A percentile compares a stretch with the other conserved stretches of the same genome.
Conservation (phyloP, 2,113 vertebrate genomes). For the Ictidomys tridecemlineatus region DNA sequence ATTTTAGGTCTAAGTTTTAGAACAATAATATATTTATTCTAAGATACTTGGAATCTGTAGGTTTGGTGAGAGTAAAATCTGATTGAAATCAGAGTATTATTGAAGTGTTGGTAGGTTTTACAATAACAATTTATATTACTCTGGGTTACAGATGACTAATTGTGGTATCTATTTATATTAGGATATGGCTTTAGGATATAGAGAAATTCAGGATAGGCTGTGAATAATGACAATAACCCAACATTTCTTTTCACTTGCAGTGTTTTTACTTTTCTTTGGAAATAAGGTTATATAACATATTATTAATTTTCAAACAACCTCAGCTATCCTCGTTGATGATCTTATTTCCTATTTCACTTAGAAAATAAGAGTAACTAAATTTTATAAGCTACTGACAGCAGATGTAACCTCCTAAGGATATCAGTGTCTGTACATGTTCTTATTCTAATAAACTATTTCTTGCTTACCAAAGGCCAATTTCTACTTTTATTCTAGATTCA, state of each 20-base stretch:
- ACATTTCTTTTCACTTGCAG: background rate
- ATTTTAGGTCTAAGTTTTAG: background rate
- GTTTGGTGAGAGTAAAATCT: background rate
- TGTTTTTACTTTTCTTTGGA: constrained; percentile 42
- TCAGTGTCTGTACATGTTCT: background rate
- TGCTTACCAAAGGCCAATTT: background rate
- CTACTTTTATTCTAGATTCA: constrained; percentile 28
- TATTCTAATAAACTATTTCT: background rate
- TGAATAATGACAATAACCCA: background rate
- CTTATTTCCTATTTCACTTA: constrained; percentile 19
- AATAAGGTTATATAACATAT: background rate
- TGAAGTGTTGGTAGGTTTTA: background rate
- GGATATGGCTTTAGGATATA: background rate
- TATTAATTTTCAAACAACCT: background rate
- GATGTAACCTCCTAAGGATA: background rate
- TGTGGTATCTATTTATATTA: background rate
- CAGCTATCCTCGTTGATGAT: background rate
- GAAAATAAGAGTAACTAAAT: constrained; percentile 29
- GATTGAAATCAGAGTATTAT: background rate
- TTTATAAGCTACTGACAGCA: background rate
- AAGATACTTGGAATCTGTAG: background rate
- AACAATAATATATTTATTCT: constrained; percentile 4
- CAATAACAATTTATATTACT: background rate
- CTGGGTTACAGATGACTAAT: background rate
- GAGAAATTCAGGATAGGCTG: background rate